Evolutionary conservation across 2,888 invertebrate species (phyloP).

Genomic region (Ennomos fuscantarius): DNA sequence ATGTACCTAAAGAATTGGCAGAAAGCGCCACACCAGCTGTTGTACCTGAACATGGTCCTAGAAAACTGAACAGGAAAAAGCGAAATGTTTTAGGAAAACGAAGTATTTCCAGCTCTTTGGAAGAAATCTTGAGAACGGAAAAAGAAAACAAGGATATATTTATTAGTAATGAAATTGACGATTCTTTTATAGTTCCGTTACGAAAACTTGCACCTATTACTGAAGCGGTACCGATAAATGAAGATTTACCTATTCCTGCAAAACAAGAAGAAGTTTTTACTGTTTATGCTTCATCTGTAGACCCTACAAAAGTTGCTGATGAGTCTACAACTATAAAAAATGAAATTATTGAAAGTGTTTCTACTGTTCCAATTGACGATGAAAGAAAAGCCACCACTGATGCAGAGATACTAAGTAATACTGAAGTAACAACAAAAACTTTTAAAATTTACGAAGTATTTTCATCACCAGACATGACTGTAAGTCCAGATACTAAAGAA

Average conservation of each 20-base stretch:
- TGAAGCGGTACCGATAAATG: conserved; percentile 42
- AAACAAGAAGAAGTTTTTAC: conserved; percentile 59
- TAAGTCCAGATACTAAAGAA: conserved; percentile 38
- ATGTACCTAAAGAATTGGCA: conserved; percentile 85
- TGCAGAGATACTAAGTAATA: conserved; percentile 55
- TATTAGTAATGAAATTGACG: conserved; percentile 80
- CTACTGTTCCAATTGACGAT: conserved; percentile 66
- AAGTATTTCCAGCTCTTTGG: conserved; percentile 68
- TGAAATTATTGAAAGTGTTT: conserved; percentile 71
- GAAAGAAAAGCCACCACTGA: conserved; percentile 58
- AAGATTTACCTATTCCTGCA: conserved; percentile 42
- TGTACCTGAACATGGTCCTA: conserved; percentile 88
- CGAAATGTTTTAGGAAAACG: conserved; percentile 50
- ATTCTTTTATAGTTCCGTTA: conserved; percentile 56
- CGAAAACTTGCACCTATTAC: conserved; percentile 52
- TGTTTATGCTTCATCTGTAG: conserved; percentile 58
- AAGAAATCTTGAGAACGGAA: conserved; percentile 70
- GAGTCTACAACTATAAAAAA: conserved; percentile 52
- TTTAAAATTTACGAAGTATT: conserved; percentile 76
- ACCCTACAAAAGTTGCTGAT: conserved; percentile 46
- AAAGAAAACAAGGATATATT: conserved; percentile 69
- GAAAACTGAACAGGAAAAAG: conserved; percentile 71
- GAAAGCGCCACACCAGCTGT: conserved; percentile 84
- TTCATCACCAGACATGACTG: conserved; percentile 53
- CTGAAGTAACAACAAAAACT: conserved; percentile 67